A percentile compares a stretch with the other conserved stretches of the same genome.
These are phyloP conservation scores for Festucalex cinctus DNA, from an alignment of 2,113 vertebrate genomes.

Conservation along the genomic window DNA sequence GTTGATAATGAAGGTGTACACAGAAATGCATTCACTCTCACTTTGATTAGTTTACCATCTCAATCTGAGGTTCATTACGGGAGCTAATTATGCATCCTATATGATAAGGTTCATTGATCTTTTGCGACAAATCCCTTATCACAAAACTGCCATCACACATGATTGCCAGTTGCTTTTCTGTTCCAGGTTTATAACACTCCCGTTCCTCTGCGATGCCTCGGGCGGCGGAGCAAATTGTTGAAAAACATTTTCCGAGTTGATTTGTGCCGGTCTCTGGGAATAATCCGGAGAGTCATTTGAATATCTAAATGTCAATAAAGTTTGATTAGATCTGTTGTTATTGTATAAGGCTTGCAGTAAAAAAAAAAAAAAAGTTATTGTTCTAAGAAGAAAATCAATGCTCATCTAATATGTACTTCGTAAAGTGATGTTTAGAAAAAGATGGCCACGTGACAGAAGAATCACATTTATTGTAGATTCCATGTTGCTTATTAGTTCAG, in stretches of 20 bases:
- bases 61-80: background rate
- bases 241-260: background rate
- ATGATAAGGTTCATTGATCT: slow-evolving; percentile 5
- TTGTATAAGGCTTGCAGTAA: background rate
- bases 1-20: background rate
- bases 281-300: background rate
- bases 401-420: too few species aligned
- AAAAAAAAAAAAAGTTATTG: too few species aligned
- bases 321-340: background rate
- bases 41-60: slow-evolving; percentile 2
- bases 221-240: background rate
- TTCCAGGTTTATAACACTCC: background rate
- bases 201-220: background rate
- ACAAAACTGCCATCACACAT: background rate
- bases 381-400: too few species aligned
- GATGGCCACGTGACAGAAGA: too few species aligned
- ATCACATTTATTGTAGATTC: background rate
- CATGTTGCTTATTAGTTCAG: background rate
- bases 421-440: too few species aligned
- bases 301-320: background rate
- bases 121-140: slow-evolving; percentile 3
- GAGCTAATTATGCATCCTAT: slow-evolving; percentile 5
- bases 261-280: background rate
- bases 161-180: background rate
- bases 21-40: background rate